Conservation (phyloP, 92 coral and sea anemone genomes). For the Phenganax subtilis region DNA sequence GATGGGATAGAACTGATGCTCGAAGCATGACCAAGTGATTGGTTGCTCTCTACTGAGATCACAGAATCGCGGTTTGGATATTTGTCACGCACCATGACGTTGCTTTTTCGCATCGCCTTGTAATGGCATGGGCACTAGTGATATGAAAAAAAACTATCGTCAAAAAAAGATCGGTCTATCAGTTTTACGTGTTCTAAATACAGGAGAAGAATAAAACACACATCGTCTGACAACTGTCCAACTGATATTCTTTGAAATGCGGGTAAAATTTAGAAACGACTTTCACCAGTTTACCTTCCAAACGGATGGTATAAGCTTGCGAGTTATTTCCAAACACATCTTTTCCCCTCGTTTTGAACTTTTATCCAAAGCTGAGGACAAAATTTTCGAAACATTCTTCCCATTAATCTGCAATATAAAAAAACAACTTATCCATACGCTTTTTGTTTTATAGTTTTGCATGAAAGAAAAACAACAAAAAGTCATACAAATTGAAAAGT, state of each 20-base stretch:
- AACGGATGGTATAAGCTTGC: conserved; percentile 48
- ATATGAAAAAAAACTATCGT: not conserved
- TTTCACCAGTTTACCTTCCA: conserved; percentile 4
- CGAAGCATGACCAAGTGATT: conserved; percentile 24
- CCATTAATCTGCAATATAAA: conserved; percentile 70
- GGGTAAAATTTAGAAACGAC: not conserved
- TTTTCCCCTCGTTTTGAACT: conserved; percentile 84
- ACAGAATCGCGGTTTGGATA: conserved; percentile 39
- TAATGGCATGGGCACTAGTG: conserved; percentile 32
- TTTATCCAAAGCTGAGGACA: conserved; percentile 85
- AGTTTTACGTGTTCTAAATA: not conserved
- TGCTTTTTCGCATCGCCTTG: conserved; percentile 13
- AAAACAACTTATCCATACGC: not conserved
- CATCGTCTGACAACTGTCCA: too few relatives aligned
- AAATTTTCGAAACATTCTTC: conserved; percentile 82
- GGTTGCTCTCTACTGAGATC: conserved; percentile 36
- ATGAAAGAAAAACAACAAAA: not conserved
- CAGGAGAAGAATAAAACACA: too few relatives aligned
- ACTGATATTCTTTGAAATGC: too few relatives aligned
- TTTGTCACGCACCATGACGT: conserved; percentile 11
- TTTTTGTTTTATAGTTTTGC: not conserved
- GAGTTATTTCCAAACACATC: conserved; percentile 71
- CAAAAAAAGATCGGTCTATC: not conserved
- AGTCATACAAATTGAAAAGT: not conserved
- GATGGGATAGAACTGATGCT: conserved; percentile 41